Percentiles rank a stretch among this genome's conserved stretches.
Evolutionary conservation across 53 echinoderm and acorn worm species (phyloP).

Genomic region (Actinopyga echinites): DNA sequence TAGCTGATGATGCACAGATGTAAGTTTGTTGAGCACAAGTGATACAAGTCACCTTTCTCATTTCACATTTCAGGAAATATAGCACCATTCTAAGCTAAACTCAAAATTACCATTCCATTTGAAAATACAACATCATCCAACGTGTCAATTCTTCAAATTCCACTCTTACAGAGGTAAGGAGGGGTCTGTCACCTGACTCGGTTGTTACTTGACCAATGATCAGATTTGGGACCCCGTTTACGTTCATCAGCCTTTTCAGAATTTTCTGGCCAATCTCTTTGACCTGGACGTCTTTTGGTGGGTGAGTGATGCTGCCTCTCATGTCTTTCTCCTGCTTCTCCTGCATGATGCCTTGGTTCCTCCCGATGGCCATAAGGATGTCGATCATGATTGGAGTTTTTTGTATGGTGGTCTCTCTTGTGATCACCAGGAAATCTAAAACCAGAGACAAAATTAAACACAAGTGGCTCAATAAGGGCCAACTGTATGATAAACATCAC

Average conservation of each 20-base stretch:
- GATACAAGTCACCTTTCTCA: too few relatives aligned
- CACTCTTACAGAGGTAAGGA: background rate
- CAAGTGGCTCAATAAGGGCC: too few relatives aligned
- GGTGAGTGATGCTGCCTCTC: slow-evolving; percentile 24
- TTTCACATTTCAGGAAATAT: too few relatives aligned
- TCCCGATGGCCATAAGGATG: slow-evolving; percentile 52
- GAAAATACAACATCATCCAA: background rate
- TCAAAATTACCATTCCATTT: too few relatives aligned
- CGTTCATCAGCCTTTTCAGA: slow-evolving; percentile 14
- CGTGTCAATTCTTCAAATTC: background rate
- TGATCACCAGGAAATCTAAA: slow-evolving; percentile 70
- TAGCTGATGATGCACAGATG: too few relatives aligned
- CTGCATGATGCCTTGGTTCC: slow-evolving; percentile 22
- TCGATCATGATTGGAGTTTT: slow-evolving; percentile 58
- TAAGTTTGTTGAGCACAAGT: too few relatives aligned
- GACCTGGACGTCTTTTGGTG: slow-evolving; percentile 20
- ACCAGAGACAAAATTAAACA: background rate
- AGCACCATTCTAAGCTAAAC: too few relatives aligned
- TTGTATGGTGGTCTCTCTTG: slow-evolving; percentile 60
- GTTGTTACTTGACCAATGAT: slow-evolving; percentile 29
- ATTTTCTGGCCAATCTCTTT: slow-evolving; percentile 32
- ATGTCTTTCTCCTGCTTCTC: slow-evolving; percentile 12
- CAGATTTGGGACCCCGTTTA: slow-evolving; percentile 13
- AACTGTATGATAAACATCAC: too few relatives aligned
- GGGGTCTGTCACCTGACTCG: slow-evolving; percentile 33